Percentiles rank a stretch among this genome's conserved stretches.
These are phyloP conservation scores for Chelmon rostratus DNA, from an alignment of 2,797 vertebrate species.

Conservation along the genomic window DNA sequence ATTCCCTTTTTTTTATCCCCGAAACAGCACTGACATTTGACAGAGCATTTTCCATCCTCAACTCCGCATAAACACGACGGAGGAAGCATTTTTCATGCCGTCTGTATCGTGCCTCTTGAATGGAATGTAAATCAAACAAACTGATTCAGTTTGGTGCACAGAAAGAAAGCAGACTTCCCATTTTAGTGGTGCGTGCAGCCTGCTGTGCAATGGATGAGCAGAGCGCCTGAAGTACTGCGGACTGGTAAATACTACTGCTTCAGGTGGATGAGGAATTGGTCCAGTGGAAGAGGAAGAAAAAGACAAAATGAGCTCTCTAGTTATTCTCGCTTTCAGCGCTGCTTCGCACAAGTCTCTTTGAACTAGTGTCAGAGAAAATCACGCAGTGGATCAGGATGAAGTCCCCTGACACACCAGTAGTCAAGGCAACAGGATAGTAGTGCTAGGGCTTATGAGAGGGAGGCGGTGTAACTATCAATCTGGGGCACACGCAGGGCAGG, in stretches of 20 bases:
- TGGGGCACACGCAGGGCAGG: constrained; percentile 56
- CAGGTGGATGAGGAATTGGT: constrained; percentile 53
- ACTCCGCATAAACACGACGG: constrained; percentile 17
- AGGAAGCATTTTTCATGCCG: constrained; percentile 41
- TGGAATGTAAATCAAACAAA: constrained; percentile 58
- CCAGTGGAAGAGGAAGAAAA: constrained; percentile 8
- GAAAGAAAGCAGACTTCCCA: constrained; percentile 37
- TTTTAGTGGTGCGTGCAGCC: constrained; percentile 23
- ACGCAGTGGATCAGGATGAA: constrained; percentile 65
- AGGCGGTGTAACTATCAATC: constrained; percentile 64
- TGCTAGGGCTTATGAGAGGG: constrained; percentile 58
- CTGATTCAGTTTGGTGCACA: constrained; percentile 16
- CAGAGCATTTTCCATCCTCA: constrained; percentile 42
- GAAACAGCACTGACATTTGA: constrained; percentile 30
- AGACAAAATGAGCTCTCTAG: constrained; percentile 51
- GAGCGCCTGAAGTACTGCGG: constrained; percentile 20
- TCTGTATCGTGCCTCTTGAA: constrained; percentile 31
- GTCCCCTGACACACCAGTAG: constrained; percentile 82
- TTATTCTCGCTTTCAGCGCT: constrained; percentile 51
- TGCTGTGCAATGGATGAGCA: constrained; percentile 26
- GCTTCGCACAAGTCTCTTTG: constrained; percentile 53
- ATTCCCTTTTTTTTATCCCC: constrained; percentile 14
- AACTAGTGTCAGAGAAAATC: constrained; percentile 75
- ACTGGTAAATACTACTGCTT: constrained; percentile 31
- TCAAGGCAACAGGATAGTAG: constrained; percentile 79